Evolutionary conservation across 2,797 vertebrate species (phyloP).

Genomic region (Acrossocheilus fasciatus): DNA sequence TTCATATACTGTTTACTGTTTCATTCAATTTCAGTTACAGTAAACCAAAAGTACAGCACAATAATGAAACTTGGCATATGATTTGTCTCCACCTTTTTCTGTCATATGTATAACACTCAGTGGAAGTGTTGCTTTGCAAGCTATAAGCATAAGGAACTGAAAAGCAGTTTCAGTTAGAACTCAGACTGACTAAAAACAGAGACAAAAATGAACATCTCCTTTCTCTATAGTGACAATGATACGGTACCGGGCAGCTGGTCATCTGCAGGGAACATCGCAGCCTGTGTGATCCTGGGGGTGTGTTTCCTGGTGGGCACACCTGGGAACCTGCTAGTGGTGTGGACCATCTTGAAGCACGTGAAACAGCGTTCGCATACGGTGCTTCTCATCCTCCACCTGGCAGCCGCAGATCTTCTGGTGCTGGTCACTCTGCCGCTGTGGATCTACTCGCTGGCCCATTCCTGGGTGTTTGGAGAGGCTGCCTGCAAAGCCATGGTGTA

Average conservation of each 20-base stretch:
- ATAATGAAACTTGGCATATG: background rate
- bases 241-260: background rate
- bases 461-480: slow-evolving; percentile 82
- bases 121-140: slow-evolving; percentile 1
- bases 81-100: slow-evolving; percentile 16
- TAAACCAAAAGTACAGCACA: background rate
- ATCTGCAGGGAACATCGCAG: background rate
- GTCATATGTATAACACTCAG: background rate
- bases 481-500: slow-evolving; percentile 82
- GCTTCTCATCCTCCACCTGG: slow-evolving; percentile 85
- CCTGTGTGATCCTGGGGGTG: slow-evolving; percentile 73
- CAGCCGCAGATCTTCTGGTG: slow-evolving; percentile 84
- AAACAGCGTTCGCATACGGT: slow-evolving; percentile 83
- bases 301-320: slow-evolving; percentile 84
- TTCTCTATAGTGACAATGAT: background rate
- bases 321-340: slow-evolving; percentile 87
- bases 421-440: slow-evolving; percentile 88
- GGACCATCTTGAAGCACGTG: slow-evolving; percentile 83
- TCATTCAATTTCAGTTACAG: background rate
- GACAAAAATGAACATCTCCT: slow-evolving; percentile 10
- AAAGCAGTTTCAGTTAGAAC: slow-evolving; percentile 15
- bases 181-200: background rate
- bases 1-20: background rate
- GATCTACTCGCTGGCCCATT: slow-evolving; percentile 84
- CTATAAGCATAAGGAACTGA: background rate